phyloP scores from a whole-genome alignment of 1,140 invertebrate genomes.

The Heliconius hewitsoni region DNA sequence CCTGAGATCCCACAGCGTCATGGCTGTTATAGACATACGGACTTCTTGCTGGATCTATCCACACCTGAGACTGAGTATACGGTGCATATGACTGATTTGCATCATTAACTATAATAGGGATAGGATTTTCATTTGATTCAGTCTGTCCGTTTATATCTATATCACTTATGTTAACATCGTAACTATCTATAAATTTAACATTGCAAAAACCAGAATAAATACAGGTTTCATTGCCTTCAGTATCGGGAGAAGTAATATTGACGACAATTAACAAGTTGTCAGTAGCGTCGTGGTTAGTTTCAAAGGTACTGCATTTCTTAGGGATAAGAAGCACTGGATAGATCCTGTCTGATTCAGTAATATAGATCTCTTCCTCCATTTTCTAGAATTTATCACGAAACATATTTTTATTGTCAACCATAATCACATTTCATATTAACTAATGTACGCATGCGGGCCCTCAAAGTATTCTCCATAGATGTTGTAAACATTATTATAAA shows the following conservation, averaged over 20 bases:
- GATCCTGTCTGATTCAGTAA: conserved; percentile 39
- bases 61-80: conserved; percentile 62
- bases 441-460: neutral
- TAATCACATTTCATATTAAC: neutral
- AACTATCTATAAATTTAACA: conserved; percentile 61
- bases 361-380: conserved; percentile 48
- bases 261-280: conserved; percentile 64
- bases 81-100: conserved; percentile 44
- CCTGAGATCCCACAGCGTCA: conserved; percentile 46
- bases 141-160: conserved; percentile 24
- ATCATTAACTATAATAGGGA: conserved; percentile 42
- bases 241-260: conserved; percentile 60
- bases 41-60: conserved; percentile 67
- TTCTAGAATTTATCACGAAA: neutral
- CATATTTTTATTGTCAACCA: neutral
- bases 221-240: conserved; percentile 55
- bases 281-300: conserved; percentile 53
- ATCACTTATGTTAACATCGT: conserved; percentile 48
- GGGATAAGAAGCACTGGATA: conserved; percentile 64
- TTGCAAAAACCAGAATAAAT: conserved; percentile 68
- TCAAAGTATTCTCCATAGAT: neutral
- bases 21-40: conserved; percentile 65
- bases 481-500: neutral
- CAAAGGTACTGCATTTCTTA: conserved; percentile 58
- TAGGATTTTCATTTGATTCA: conserved; percentile 36